Conservation (phyloP, 2,888 invertebrate genomes). For the Micropterix aruncella region DNA sequence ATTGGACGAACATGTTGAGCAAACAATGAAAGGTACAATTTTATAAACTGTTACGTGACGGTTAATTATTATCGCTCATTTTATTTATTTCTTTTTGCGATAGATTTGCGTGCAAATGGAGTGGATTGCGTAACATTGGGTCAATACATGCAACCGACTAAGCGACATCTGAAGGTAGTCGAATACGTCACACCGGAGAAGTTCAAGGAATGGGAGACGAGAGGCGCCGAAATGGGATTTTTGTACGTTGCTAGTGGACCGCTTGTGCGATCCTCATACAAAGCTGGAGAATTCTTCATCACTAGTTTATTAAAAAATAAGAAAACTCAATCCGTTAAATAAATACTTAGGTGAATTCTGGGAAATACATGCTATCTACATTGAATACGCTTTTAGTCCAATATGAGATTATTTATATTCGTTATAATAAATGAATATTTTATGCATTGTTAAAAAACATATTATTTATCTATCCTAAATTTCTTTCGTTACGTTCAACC, state of each 20-base stretch:
- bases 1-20: constrained; percentile 72
- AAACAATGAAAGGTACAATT: constrained; percentile 59
- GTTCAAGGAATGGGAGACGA: constrained; percentile 73
- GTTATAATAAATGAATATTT: no score
- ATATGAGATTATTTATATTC: no score
- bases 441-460: no score
- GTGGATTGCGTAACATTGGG: constrained; percentile 96
- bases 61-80: constrained; percentile 2
- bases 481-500: no score
- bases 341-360: no score
- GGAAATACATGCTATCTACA: no score
- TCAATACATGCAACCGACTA: constrained; percentile 99
- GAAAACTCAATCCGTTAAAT: constrained; percentile 28
- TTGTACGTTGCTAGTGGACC: constrained; percentile 96
- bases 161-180: constrained; percentile 81
- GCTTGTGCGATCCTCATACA: constrained; percentile 90
- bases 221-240: constrained; percentile 79
- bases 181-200: constrained; percentile 96
- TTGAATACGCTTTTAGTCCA: no score
- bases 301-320: constrained; percentile 60
- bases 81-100: constrained; percentile 8
- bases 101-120: constrained; percentile 64
- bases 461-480: no score
- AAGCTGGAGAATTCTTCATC: constrained; percentile 93
- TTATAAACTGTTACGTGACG: no score